Evolutionary conservation across 2,113 vertebrate genomes (phyloP).

Genomic region (Nestor notabilis): DNA sequence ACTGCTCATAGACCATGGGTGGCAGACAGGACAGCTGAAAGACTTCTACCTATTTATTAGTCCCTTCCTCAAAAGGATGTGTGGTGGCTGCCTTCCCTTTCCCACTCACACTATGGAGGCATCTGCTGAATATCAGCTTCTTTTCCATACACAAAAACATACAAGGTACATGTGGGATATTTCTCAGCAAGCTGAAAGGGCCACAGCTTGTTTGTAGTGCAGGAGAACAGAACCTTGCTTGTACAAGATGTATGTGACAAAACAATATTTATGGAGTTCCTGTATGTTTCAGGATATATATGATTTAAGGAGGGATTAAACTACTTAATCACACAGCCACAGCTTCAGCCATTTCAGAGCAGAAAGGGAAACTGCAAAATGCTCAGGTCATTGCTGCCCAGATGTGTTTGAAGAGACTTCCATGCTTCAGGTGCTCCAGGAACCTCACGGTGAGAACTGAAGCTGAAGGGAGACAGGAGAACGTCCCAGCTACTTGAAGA

Average conservation of each 20-base stretch:
- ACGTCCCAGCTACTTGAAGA: neutral
- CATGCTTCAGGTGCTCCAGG: neutral
- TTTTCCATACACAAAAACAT: neutral
- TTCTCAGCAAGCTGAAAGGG: neutral
- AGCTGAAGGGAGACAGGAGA: neutral
- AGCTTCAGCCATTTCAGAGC: neutral
- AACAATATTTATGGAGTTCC: neutral
- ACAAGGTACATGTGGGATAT: neutral
- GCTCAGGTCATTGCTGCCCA: neutral
- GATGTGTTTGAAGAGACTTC: neutral
- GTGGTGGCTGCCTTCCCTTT: neutral
- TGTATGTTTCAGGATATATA: neutral
- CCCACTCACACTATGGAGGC: rapidly evolving
- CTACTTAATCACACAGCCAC: neutral
- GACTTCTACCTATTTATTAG: neutral
- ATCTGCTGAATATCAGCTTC: neutral
- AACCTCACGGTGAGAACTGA: neutral
- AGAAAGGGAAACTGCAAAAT: neutral
- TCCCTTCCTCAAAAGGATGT: neutral
- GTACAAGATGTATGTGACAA: neutral
- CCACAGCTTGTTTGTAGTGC: neutral
- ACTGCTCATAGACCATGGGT: neutral
- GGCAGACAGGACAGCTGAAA: neutral
- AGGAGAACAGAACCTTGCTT: neutral
- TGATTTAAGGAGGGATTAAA: neutral